Percentiles rank a stretch among this genome's conserved stretches.
Evolutionary conservation across 2,113 vertebrate species (phyloP).

Genomic region (Odocoileus virginianus): DNA sequence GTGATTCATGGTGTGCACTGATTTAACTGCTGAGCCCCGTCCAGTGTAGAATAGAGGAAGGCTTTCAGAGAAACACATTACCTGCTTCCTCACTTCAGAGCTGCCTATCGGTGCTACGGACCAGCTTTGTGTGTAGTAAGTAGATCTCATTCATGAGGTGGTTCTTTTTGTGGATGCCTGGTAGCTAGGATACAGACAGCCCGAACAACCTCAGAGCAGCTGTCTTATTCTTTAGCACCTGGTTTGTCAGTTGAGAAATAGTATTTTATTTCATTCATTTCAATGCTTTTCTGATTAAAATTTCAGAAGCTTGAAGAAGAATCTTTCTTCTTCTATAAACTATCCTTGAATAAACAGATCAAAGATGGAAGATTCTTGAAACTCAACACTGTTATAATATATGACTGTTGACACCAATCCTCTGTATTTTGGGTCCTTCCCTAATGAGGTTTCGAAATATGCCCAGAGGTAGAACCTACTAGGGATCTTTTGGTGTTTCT

Average conservation of each 20-base stretch:
- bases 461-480: neutral
- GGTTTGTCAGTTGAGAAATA: neutral
- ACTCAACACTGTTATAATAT: neutral
- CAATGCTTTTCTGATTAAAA: neutral
- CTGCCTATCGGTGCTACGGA: neutral
- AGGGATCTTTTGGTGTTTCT: neutral
- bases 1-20: neutral
- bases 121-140: neutral
- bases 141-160: neutral
- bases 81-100: neutral
- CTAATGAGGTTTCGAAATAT: neutral
- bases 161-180: neutral
- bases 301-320: neutral
- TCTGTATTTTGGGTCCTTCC: neutral
- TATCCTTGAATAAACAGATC: neutral
- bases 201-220: neutral
- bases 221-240: neutral
- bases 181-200: slow-evolving; percentile 3
- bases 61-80: neutral
- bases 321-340: neutral
- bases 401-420: neutral
- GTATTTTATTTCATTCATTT: neutral
- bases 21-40: neutral
- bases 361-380: neutral
- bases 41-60: neutral